Conservation (phyloP, 2,888 invertebrate genomes). For the Anticlea derivata region DNA sequence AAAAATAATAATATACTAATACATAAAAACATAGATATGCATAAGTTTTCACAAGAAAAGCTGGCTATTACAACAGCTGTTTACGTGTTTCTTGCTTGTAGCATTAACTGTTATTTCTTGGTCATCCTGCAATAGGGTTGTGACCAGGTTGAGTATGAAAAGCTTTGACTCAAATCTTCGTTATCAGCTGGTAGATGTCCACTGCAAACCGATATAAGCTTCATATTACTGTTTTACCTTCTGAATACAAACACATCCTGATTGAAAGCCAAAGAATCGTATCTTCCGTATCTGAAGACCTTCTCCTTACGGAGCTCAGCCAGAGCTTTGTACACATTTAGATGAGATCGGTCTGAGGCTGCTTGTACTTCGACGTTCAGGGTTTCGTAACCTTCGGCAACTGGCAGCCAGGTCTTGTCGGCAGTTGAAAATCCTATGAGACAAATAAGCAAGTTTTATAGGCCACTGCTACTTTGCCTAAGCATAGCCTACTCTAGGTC, state of each 20-base stretch:
- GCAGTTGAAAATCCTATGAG: slow-evolving; percentile 84
- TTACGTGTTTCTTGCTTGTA: too few relatives aligned
- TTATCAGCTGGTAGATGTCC: too few relatives aligned
- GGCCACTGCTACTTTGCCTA: not conserved
- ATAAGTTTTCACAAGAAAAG: too few relatives aligned
- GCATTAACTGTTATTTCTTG: too few relatives aligned
- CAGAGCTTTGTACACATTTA: slow-evolving; percentile 85
- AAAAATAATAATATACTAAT: too few relatives aligned
- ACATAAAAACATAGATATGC: not conserved
- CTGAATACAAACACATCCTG: slow-evolving; percentile 82
- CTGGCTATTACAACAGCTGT: too few relatives aligned
- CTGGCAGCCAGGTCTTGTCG: slow-evolving; percentile 86
- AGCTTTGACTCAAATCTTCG: too few relatives aligned
- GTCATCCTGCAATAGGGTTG: too few relatives aligned
- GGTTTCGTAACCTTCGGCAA: slow-evolving; percentile 84
- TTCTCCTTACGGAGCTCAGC: slow-evolving; percentile 78
- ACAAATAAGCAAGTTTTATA: not conserved
- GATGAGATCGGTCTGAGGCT: slow-evolving; percentile 77
- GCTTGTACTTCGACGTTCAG: slow-evolving; percentile 84
- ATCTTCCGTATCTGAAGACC: slow-evolving; percentile 79
- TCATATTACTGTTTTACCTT: slow-evolving; percentile 58
- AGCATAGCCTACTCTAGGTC: not conserved
- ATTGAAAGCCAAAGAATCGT: slow-evolving; percentile 79
- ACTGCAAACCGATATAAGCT: too few relatives aligned
- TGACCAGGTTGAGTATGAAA: too few relatives aligned